Percentiles rank a stretch among this genome's conserved stretches.
Conservation (phyloP, 1,140 invertebrate species). For the Drosophila erecta region DNA sequence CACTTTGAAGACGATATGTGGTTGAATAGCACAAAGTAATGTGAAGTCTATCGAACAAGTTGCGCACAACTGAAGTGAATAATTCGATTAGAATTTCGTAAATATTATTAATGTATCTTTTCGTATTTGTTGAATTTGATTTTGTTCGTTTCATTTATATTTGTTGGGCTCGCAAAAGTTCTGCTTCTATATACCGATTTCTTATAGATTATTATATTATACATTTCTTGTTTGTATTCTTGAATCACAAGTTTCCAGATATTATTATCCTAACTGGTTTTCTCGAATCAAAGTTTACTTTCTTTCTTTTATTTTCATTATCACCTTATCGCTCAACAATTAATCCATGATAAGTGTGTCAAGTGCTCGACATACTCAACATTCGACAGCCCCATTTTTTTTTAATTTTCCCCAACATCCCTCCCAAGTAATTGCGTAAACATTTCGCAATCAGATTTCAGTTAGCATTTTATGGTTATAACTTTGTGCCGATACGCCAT, state of each 20-base stretch:
- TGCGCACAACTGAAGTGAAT: constrained; percentile 4
- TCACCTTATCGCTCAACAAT: constrained; percentile 22
- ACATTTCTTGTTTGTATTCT: not conserved
- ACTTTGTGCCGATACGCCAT: constrained; percentile 46
- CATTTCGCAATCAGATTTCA: constrained; percentile 45
- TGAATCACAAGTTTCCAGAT: not conserved
- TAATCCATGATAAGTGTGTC: constrained; percentile 44
- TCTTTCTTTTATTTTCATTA: constrained; percentile 10
- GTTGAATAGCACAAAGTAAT: constrained; percentile 3
- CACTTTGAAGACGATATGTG: constrained; percentile 18
- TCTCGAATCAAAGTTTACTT: not conserved
- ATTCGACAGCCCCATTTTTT: constrained; percentile 26
- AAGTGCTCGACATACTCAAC: constrained; percentile 40
- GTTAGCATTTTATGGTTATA: constrained; percentile 38
- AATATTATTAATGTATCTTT: not conserved
- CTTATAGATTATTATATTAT: too few relatives aligned
- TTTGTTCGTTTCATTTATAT: too few relatives aligned
- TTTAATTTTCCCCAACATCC: not conserved
- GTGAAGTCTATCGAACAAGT: constrained; percentile 14
- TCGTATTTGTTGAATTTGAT: not conserved
- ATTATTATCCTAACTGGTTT: not conserved
- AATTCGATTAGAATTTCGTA: not conserved
- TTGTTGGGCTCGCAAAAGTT: not conserved
- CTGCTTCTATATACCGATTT: too few relatives aligned
- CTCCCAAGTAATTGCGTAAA: constrained; percentile 35